phyloP scores from a whole-genome alignment of 2,797 vertebrate species.

The Lemur catta region DNA sequence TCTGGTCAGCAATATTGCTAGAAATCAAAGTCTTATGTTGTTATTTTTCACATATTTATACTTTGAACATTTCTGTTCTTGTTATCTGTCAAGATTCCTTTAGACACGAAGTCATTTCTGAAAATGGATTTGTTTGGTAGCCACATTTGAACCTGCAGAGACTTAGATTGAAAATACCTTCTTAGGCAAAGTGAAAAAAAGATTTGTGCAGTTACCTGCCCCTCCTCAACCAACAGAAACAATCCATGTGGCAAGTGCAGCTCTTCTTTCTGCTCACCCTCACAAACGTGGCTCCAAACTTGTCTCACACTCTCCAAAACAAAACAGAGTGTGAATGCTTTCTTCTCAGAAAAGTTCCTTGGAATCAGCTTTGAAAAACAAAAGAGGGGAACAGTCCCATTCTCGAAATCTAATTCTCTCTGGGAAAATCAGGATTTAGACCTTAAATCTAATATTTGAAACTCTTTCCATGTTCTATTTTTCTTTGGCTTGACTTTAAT shows the following conservation, averaged over 20 bases:
- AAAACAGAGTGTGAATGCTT: neutral
- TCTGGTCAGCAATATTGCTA: neutral
- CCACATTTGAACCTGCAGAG: neutral
- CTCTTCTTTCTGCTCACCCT: neutral
- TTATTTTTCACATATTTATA: slow-evolving; percentile 19
- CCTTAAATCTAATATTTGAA: neutral
- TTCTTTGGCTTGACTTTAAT: neutral
- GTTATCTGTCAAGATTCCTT: neutral
- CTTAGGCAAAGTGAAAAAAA: neutral
- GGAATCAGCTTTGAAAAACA: neutral
- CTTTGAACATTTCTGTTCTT: neutral
- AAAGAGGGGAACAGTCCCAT: neutral
- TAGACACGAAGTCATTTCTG: neutral
- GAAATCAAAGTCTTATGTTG: neutral
- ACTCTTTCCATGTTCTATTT: neutral
- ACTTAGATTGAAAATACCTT: neutral
- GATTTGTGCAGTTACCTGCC: neutral
- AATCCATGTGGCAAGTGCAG: too few species aligned
- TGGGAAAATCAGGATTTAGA: slow-evolving; percentile 7
- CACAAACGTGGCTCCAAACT: neutral
- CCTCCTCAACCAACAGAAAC: neutral
- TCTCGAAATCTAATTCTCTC: neutral
- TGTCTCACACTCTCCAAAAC: neutral
- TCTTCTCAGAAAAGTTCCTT: neutral
- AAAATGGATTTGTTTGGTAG: neutral